Evolutionary conservation across 2,888 invertebrate species (phyloP).

Genomic region (Cyaniris semiargus): DNA sequence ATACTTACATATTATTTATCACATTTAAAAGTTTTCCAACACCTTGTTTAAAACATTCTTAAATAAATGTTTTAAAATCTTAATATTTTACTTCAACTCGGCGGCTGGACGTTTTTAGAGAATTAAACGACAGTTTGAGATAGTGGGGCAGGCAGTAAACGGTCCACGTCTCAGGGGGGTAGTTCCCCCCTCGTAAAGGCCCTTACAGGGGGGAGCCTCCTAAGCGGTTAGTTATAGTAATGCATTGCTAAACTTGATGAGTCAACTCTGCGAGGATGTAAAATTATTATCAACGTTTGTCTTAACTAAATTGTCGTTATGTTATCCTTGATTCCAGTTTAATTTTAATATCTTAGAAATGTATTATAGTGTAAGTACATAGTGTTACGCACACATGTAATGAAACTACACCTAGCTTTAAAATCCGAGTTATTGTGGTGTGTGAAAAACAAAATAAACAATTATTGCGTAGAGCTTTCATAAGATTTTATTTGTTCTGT

Average conservation of each 20-base stretch:
- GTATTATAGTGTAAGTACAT: too few relatives aligned
- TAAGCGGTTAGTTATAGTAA: constrained; percentile 50
- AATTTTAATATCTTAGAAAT: not conserved
- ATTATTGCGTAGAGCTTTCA: too few relatives aligned
- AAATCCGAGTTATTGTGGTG: too few relatives aligned
- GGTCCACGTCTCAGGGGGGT: constrained; percentile 24
- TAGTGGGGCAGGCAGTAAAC: constrained; percentile 2
- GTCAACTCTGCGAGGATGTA: constrained; percentile 42
- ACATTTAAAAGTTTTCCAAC: too few relatives aligned
- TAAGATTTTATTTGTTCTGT: too few relatives aligned
- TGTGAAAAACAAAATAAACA: too few relatives aligned
- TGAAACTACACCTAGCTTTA: not conserved
- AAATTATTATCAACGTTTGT: constrained; percentile 39
- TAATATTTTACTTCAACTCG: not conserved
- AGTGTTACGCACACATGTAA: too few relatives aligned
- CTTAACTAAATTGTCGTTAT: constrained; percentile 38
- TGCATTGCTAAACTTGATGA: constrained; percentile 61
- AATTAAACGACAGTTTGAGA: constrained; percentile 10
- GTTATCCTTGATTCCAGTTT: constrained; percentile 28
- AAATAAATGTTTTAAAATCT: not conserved
- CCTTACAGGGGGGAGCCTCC: not conserved
- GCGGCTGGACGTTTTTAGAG: not conserved
- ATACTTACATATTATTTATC: too few relatives aligned
- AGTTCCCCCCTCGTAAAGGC: constrained; percentile 24
- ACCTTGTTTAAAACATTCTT: not conserved